phyloP scores from a whole-genome alignment of 2,888 invertebrate genomes.

The Argyresthia goedartella region DNA sequence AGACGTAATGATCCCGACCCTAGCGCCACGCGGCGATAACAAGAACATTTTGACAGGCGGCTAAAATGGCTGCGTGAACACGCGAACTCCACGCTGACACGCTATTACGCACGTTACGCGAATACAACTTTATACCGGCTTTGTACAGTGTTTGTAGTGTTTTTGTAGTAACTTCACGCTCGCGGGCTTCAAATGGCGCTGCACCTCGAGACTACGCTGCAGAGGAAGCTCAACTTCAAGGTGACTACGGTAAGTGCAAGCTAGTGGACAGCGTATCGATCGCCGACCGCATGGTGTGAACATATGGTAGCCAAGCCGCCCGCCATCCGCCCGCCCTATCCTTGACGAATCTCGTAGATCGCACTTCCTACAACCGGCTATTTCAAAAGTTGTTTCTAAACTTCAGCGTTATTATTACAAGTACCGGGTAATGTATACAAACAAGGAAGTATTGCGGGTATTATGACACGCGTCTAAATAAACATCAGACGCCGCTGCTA shows the following conservation, averaged over 20 bases:
- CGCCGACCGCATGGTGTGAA: constrained; percentile 50
- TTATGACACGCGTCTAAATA: not conserved
- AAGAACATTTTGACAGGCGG: constrained; percentile 49
- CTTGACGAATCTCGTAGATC: not conserved
- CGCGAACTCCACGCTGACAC: constrained; percentile 56
- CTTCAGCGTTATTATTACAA: too few species aligned
- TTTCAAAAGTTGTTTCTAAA: not conserved
- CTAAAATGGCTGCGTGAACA: constrained; percentile 66
- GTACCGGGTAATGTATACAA: too few species aligned
- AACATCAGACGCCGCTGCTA: not conserved
- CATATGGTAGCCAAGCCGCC: constrained; percentile 48
- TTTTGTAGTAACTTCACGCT: constrained; percentile 23
- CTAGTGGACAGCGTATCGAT: constrained; percentile 51
- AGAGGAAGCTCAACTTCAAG: constrained; percentile 67
- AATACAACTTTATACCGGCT: constrained; percentile 45
- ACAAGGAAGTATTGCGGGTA: too few species aligned
- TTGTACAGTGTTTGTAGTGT: constrained; percentile 50
- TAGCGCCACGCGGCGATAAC: constrained; percentile 35
- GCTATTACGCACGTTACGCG: constrained; percentile 46
- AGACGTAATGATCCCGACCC: constrained; percentile 53
- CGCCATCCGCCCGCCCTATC: not conserved
- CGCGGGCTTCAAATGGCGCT: constrained; percentile 41
- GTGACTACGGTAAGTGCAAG: constrained; percentile 68
- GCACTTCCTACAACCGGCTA: not conserved
- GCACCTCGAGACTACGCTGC: constrained; percentile 64